These are phyloP conservation scores for Spialia ferax DNA, from an alignment of 2,888 invertebrate genomes.

Conservation along the genomic window DNA sequence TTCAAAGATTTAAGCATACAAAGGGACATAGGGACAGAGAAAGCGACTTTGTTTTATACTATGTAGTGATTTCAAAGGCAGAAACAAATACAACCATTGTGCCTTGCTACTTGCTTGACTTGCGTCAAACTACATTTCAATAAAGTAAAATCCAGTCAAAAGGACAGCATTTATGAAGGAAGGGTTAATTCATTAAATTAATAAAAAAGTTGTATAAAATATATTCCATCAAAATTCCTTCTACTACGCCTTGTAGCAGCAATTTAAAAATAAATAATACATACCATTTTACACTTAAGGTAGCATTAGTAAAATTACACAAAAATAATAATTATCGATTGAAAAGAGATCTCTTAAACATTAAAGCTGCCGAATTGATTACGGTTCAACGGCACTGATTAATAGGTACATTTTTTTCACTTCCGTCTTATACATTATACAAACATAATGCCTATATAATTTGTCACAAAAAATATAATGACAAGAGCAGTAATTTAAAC, in stretches of 20 bases:
- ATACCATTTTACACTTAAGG: slow-evolving; percentile 17
- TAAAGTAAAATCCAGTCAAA: neutral
- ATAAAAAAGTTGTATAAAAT: slow-evolving; percentile 8
- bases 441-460: slow-evolving; percentile 17
- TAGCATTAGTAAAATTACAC: slow-evolving; percentile 30
- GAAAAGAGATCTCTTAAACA: slow-evolving; percentile 30
- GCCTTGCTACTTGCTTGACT: neutral
- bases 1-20: too few species aligned
- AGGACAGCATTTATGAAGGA: neutral
- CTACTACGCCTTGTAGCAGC: slow-evolving; percentile 34
- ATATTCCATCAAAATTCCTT: slow-evolving; percentile 29
- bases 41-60: too few species aligned
- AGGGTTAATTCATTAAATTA: neutral
- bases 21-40: too few species aligned
- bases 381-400: slow-evolving; percentile 24
- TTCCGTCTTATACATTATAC: slow-evolving; percentile 3
- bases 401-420: slow-evolving; percentile 5
- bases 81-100: slow-evolving; percentile 4
- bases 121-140: neutral
- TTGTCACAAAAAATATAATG: slow-evolving; percentile 33
- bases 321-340: slow-evolving; percentile 33
- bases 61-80: too few species aligned
- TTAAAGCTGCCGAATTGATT: slow-evolving; percentile 33
- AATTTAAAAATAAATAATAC: slow-evolving; percentile 34
- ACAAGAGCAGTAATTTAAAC: slow-evolving; percentile 2